A percentile compares a stretch with the other conserved stretches of the same genome.
Conservation (phyloP, 2,113 vertebrate genomes). For the Circaetus gallicus region DNA sequence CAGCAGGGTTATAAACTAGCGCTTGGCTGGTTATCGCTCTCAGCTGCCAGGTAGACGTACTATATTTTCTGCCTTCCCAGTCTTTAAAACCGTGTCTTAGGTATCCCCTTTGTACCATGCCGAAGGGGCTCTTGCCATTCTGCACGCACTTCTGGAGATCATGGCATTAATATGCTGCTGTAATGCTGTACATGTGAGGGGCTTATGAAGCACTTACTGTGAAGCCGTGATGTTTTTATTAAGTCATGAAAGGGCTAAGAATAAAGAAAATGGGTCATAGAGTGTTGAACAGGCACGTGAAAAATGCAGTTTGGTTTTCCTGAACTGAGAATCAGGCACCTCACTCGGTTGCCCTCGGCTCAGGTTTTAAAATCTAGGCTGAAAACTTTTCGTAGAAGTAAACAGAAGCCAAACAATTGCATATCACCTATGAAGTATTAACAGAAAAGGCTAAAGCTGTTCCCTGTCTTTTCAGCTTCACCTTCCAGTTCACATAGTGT, state of each 20-base stretch:
- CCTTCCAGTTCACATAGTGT: background rate
- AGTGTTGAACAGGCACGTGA: background rate
- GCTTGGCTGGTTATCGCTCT: background rate
- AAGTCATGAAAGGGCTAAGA: background rate
- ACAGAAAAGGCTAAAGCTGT: background rate
- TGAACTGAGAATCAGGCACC: background rate
- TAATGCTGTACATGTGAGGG: background rate
- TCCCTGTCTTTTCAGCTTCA: too few species aligned
- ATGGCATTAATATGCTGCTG: accelerated
- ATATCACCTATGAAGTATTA: background rate
- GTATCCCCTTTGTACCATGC: background rate
- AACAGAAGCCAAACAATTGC: background rate
- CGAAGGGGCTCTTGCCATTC: background rate
- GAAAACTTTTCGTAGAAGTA: background rate
- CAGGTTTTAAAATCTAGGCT: background rate
- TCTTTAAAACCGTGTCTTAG: background rate
- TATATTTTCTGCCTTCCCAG: background rate
- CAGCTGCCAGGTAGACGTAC: background rate
- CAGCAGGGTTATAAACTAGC: background rate
- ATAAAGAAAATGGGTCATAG: background rate
- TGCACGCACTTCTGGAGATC: background rate
- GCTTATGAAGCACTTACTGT: background rate
- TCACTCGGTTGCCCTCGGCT: accelerated
- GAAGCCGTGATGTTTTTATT: background rate
- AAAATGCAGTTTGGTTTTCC: background rate